Base-by-base conservation (phyloP, 2,113 vertebrate species). In the Himantopus leucocephalus region DNA sequence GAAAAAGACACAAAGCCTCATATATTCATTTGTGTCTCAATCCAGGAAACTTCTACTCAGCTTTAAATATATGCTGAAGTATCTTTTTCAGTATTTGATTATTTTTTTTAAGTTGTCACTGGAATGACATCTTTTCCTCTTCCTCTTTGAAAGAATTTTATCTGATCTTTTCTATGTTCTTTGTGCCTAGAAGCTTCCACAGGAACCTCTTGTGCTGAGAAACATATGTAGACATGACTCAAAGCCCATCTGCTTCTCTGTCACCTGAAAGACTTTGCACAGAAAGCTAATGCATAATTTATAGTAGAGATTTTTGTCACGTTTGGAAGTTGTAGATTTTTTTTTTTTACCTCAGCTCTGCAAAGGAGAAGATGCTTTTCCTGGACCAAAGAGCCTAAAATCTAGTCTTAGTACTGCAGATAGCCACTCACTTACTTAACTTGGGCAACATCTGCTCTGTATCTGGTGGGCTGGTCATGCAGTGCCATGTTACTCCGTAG, bases 211-310 rank as follows among this genome's bases (percentile, higher is more conserved):
- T 71, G 62, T 81, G 37, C 79, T 89, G 67, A 87, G 92, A 91
- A 95, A 89, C 80, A 72, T 84, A 63, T 84, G 91, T 94, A 89
- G 56, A 78, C 60, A 72, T 26, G 45, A 76, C 78, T 96, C 62
- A 47, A 91, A 96, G 94, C 6, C 53, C 80, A 91, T 91, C 94
- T 94, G 86, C 62, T 78, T 24, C 71, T 84, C 87, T 95, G 94
- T 89, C 94, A 96, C 88, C 96, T 95, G 90, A 88, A 96, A 96
- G 76, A 63, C 75, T 94, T 93, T 32, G 43, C 58, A 62, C 23
- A 43, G 91, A 72, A 94, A 96, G 27, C 24, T 84, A 92, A 87
- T 93, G 73, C 56, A 97, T 95, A 89, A 95, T 96, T 97, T 89
- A 92, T 84, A 56, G 55, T 2, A 81, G 34, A 67, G 26, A 5